Conservation (phyloP, 2,888 invertebrate genomes). For the Cephus pygmeus region DNA sequence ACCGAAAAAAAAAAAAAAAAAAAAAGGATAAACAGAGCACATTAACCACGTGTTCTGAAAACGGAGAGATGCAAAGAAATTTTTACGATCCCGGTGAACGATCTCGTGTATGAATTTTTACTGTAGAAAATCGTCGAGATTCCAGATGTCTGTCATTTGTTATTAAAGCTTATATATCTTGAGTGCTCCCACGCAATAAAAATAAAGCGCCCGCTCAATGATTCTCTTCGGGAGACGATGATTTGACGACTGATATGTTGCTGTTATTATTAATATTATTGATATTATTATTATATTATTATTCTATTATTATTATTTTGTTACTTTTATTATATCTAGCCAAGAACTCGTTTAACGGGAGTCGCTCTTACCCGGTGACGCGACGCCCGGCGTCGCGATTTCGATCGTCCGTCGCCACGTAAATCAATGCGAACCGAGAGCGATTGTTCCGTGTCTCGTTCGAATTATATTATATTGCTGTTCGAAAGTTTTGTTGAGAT, state of each 20-base stretch:
- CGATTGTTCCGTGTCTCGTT: neutral
- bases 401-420: neutral
- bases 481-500: constrained; percentile 59
- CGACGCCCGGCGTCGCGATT: neutral
- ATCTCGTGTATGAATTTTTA: constrained; percentile 7
- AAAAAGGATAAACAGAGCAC: neutral
- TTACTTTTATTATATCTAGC: neutral
- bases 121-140: constrained; percentile 45
- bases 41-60: neutral
- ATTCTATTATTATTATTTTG: neutral
- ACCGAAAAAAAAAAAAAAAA: neutral
- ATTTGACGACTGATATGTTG: constrained; percentile 25
- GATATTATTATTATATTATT: constrained; percentile 5
- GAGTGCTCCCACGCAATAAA: neutral
- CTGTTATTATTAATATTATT: constrained; percentile 24
- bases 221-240: constrained; percentile 13
- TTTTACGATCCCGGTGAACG: neutral
- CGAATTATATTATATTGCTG: constrained; percentile 46
- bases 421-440: neutral
- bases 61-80: neutral
- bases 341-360: neutral
- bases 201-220: neutral
- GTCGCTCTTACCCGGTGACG: neutral
- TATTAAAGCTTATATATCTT: constrained; percentile 29
- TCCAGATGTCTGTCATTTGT: constrained; percentile 25